phyloP scores from a whole-genome alignment of 2,797 vertebrate genomes.

The Prionace glauca region DNA sequence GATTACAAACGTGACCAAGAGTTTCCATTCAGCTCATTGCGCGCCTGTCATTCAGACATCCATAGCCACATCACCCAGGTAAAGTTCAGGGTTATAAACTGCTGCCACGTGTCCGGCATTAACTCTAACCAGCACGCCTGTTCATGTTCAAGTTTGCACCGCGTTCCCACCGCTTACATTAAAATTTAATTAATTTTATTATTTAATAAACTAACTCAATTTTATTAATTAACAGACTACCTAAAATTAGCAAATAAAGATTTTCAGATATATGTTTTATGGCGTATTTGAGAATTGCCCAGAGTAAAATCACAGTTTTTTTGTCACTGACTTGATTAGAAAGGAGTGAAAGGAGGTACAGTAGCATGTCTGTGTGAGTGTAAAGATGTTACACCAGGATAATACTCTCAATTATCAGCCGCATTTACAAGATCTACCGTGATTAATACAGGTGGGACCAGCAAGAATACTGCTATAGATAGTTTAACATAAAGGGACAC shows the following conservation, averaged over 20 bases:
- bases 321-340: neutral
- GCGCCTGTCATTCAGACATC: neutral
- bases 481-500: too few relatives aligned
- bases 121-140: neutral
- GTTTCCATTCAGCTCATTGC: neutral
- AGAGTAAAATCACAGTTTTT: neutral
- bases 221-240: too few relatives aligned
- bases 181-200: too few relatives aligned
- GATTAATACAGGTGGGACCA: neutral
- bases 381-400: neutral
- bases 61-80: neutral
- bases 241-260: neutral
- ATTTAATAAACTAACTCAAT: too few relatives aligned
- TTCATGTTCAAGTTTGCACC: neutral
- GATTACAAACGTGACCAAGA: neutral
- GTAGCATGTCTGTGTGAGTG: neutral
- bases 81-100: neutral
- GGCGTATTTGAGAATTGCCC: neutral
- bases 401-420: neutral
- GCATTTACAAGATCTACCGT: neutral
- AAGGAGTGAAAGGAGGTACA: neutral
- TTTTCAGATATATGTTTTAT: neutral
- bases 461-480: too few relatives aligned
- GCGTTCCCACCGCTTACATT: too few relatives aligned
- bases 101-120: neutral